Evolutionary conservation across 1,140 invertebrate species (phyloP).

Genomic region (Zaprionus ornatus): DNA sequence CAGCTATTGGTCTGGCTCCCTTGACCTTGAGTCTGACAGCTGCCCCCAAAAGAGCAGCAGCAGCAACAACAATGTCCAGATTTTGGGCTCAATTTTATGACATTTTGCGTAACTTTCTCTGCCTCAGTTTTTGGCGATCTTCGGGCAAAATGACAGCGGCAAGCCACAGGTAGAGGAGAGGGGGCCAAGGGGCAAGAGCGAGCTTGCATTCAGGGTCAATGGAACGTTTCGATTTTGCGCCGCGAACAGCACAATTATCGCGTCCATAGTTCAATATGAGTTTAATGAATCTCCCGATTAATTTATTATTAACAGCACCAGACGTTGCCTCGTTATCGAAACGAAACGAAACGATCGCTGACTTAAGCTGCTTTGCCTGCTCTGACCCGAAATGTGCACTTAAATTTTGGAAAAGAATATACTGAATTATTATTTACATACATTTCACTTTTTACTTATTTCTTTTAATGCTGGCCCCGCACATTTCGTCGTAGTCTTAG

Average conservation of each 20-base stretch:
- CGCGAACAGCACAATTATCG: constrained; percentile 51
- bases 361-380: constrained; percentile 9
- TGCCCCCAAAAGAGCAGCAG: constrained; percentile 28
- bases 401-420: constrained; percentile 19
- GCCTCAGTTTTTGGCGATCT: constrained; percentile 34
- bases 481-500: constrained; percentile 50
- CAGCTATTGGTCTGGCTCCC: constrained; percentile 48
- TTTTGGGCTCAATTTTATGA: constrained; percentile 60
- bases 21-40: constrained; percentile 64
- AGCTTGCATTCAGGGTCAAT: constrained; percentile 65
- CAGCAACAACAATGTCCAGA: constrained; percentile 30
- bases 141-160: neutral
- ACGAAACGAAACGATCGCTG: constrained; percentile 25
- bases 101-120: constrained; percentile 77
- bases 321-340: constrained; percentile 24
- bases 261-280: constrained; percentile 46
- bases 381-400: constrained; percentile 18
- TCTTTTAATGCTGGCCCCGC: constrained; percentile 65
- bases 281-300: constrained; percentile 56
- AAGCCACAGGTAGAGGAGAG: neutral
- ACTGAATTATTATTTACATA: constrained; percentile 59
- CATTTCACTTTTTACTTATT: constrained; percentile 52
- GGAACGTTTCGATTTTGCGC: constrained; percentile 57
- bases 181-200: neutral
- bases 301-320: neutral